These are phyloP conservation scores for Vanessa atalanta DNA, from an alignment of 1,140 invertebrate genomes.

Conservation along the genomic window DNA sequence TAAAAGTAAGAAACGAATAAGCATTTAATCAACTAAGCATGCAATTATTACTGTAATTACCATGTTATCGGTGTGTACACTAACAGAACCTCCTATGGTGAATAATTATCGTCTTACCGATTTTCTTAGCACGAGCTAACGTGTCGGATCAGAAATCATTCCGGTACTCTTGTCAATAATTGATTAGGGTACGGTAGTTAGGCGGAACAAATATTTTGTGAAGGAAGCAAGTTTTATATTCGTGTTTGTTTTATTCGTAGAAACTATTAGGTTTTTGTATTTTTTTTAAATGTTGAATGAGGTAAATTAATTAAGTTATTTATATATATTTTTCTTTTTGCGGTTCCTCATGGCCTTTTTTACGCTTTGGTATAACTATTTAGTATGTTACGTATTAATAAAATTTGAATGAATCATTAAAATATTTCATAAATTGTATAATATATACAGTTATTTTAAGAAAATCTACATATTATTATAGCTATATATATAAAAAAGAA, in stretches of 20 bases:
- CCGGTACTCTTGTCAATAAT: constrained; percentile 1
- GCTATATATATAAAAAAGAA: no score
- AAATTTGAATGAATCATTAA: no score
- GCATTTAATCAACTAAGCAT: neutral
- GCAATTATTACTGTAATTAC: neutral
- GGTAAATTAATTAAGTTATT: no score
- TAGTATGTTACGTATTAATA: no score
- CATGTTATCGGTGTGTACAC: neutral
- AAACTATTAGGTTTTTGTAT: neutral
- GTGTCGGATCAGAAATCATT: neutral
- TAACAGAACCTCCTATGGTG: constrained; percentile 2
- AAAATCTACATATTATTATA: no score
- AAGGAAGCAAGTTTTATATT: neutral
- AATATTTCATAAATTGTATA: no score
- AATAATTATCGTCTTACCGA: constrained; percentile 1
- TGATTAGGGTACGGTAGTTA: constrained; percentile 5
- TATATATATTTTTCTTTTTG: no score
- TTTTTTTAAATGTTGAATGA: no score
- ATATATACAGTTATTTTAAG: no score
- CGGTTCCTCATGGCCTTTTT: no score
- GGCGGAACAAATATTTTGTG: neutral
- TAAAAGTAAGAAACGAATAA: no score
- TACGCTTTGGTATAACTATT: no score
- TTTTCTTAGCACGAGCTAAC: constrained; percentile 11
- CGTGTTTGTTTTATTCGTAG: neutral